Conservation (phyloP, 2,797 vertebrate genomes). For the Pygocentrus nattereri region DNA sequence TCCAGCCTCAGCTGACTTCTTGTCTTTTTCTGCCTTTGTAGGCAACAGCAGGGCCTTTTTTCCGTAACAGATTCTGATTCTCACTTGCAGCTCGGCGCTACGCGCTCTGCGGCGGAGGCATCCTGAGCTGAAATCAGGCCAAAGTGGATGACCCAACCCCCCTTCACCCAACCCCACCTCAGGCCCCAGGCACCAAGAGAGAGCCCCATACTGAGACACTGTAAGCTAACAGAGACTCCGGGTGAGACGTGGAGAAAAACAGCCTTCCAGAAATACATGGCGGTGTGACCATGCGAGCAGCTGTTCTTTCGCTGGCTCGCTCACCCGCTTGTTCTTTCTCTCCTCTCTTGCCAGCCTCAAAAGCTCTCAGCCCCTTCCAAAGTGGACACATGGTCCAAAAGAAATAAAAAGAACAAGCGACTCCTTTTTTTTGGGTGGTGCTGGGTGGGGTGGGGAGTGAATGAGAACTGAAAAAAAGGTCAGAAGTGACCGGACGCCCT, state of each 20-base stretch:
- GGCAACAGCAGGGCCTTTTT: slow-evolving; percentile 72
- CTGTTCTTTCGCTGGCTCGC: slow-evolving; percentile 39
- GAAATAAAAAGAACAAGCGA: slow-evolving; percentile 28
- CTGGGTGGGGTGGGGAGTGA: not conserved
- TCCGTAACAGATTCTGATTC: slow-evolving; percentile 93
- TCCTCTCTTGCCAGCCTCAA: slow-evolving; percentile 11
- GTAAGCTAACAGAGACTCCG: slow-evolving; percentile 26
- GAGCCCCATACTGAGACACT: slow-evolving; percentile 30
- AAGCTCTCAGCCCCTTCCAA: slow-evolving; percentile 8
- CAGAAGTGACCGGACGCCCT: slow-evolving; percentile 32
- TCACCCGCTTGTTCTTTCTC: not conserved
- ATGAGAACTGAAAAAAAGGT: slow-evolving; percentile 26
- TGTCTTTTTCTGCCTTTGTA: slow-evolving; percentile 77
- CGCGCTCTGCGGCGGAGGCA: slow-evolving; percentile 87
- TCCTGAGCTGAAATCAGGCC: slow-evolving; percentile 86
- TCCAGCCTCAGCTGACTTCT: slow-evolving; percentile 75
- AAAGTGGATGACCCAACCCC: slow-evolving; percentile 49
- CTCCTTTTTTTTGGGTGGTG: slow-evolving; percentile 2
- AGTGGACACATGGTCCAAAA: slow-evolving; percentile 44
- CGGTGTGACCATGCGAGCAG: slow-evolving; percentile 51
- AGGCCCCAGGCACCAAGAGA: slow-evolving; percentile 8
- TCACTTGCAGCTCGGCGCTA: slow-evolving; percentile 96
- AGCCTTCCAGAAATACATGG: slow-evolving; percentile 51
- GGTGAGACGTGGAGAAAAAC: slow-evolving; percentile 23
- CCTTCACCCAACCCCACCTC: not conserved